phyloP scores from a whole-genome alignment of 1,140 invertebrate genomes.

The Drosophila takahashii region DNA sequence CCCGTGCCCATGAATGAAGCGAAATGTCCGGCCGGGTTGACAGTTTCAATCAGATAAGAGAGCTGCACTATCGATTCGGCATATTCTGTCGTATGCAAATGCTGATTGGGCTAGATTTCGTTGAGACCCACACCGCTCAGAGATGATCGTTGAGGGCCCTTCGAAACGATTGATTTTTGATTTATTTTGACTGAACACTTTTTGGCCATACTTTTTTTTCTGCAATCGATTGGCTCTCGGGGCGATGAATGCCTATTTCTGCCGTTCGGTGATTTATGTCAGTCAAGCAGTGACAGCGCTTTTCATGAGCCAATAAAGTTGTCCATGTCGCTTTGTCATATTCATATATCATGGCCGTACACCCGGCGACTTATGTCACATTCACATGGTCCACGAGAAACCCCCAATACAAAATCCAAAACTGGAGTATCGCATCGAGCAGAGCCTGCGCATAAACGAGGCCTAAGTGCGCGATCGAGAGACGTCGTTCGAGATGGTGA shows the following conservation, averaged over 20 bases:
- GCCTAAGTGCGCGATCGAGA: constrained; percentile 74
- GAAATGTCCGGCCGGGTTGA: constrained; percentile 39
- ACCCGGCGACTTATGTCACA: constrained; percentile 78
- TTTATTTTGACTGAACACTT: constrained; percentile 58
- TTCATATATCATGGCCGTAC: constrained; percentile 80
- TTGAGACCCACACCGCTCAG: constrained; percentile 15
- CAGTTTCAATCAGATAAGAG: constrained; percentile 42
- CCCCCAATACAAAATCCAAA: neutral
- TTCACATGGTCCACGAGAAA: constrained; percentile 56
- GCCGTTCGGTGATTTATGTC: constrained; percentile 74
- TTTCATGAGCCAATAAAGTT: constrained; percentile 84
- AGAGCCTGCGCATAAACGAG: constrained; percentile 61
- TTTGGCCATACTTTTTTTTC: constrained; percentile 20
- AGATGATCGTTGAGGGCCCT: constrained; percentile 32
- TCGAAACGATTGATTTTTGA: constrained; percentile 73
- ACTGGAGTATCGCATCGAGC: constrained; percentile 31
- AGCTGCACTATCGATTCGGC: constrained; percentile 31
- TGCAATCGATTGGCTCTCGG: constrained; percentile 34
- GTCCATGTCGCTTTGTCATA: constrained; percentile 82
- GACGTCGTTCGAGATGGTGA: constrained; percentile 37
- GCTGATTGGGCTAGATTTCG: constrained; percentile 12
- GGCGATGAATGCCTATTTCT: constrained; percentile 43
- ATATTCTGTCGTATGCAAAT: constrained; percentile 29
- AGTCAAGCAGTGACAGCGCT: constrained; percentile 82
- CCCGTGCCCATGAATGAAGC: constrained; percentile 34